A percentile compares a stretch with the other conserved stretches of the same genome.
These are phyloP conservation scores for Melanostigma gelatinosum DNA, from an alignment of 2,113 vertebrate species.

Conservation along the genomic window DNA sequence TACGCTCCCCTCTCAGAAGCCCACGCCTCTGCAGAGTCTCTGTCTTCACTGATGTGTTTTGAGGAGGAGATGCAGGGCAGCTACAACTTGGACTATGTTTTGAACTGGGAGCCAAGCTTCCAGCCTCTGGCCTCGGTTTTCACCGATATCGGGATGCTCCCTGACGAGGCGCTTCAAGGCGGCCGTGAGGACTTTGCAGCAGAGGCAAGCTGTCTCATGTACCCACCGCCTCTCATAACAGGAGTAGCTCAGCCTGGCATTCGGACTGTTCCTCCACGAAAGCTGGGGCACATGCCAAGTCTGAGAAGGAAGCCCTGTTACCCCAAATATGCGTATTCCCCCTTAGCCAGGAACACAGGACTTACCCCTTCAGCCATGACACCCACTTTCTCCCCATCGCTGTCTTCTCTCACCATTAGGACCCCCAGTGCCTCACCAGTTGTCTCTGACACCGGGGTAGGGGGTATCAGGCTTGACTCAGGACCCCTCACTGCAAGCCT, in stretches of 20 bases:
- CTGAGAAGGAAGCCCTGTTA: slow-evolving; percentile 70
- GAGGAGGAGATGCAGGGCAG: slow-evolving; percentile 72
- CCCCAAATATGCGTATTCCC: slow-evolving; percentile 80
- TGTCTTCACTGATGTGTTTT: slow-evolving; percentile 71
- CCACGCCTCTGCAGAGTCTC: slow-evolving; percentile 68
- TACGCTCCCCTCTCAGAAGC: slow-evolving; percentile 67
- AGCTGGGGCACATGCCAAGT: slow-evolving; percentile 68
- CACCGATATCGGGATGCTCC: slow-evolving; percentile 88
- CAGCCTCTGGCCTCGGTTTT: slow-evolving; percentile 90
- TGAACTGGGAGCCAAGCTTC: slow-evolving; percentile 90
- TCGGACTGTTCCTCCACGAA: slow-evolving; percentile 87
- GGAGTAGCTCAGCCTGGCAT: slow-evolving; percentile 89
- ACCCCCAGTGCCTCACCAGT: slow-evolving; percentile 84
- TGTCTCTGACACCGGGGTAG: slow-evolving; percentile 77
- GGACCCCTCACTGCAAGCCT: slow-evolving; percentile 75
- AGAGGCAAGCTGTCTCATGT: slow-evolving; percentile 82
- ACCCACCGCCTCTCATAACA: slow-evolving; percentile 91
- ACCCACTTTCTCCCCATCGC: slow-evolving; percentile 88
- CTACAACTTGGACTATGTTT: slow-evolving; percentile 84
- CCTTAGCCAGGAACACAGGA: slow-evolving; percentile 76
- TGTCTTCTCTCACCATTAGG: slow-evolving; percentile 86
- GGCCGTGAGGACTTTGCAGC: slow-evolving; percentile 69
- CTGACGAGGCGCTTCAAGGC: slow-evolving; percentile 84
- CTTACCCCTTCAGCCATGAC: slow-evolving; percentile 84
- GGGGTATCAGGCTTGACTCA: slow-evolving; percentile 70